Percentiles rank a stretch among this genome's conserved stretches.
These are phyloP conservation scores for Atrichornis clamosus DNA, from an alignment of 2,113 vertebrate genomes.

Conservation along the genomic window DNA sequence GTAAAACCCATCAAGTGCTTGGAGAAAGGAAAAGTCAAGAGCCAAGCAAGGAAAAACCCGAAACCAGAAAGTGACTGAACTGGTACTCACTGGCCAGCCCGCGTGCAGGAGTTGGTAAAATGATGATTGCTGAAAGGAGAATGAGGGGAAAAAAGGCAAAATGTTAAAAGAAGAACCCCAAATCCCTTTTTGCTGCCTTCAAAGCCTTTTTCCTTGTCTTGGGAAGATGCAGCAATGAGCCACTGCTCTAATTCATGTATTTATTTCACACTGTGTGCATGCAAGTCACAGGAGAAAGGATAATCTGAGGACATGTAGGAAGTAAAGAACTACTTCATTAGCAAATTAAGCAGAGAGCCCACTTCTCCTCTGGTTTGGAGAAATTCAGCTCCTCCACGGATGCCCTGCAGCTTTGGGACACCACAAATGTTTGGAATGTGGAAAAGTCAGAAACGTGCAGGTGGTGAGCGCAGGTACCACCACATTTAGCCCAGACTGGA, in stretches of 20 bases:
- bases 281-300: neutral
- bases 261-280: neutral
- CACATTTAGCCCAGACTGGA: neutral
- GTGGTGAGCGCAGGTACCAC: rapidly evolving
- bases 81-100: constrained; percentile 87
- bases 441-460: rapidly evolving
- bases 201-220: neutral
- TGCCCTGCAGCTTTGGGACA: neutral
- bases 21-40: neutral
- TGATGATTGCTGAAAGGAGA: constrained; percentile 76
- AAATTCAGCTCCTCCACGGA: neutral
- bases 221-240: neutral
- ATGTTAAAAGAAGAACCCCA: neutral
- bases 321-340: neutral
- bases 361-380: neutral
- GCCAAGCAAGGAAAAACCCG: neutral
- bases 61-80: neutral
- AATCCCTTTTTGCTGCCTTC: neutral
- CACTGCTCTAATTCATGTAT: neutral
- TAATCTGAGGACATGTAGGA: neutral
- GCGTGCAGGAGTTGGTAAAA: constrained; percentile 82
- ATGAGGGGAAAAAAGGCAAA: neutral
- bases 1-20: neutral
- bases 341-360: neutral
- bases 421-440: neutral